phyloP scores from a whole-genome alignment of 2,797 vertebrate genomes.

The Rhabdomys pumilio region DNA sequence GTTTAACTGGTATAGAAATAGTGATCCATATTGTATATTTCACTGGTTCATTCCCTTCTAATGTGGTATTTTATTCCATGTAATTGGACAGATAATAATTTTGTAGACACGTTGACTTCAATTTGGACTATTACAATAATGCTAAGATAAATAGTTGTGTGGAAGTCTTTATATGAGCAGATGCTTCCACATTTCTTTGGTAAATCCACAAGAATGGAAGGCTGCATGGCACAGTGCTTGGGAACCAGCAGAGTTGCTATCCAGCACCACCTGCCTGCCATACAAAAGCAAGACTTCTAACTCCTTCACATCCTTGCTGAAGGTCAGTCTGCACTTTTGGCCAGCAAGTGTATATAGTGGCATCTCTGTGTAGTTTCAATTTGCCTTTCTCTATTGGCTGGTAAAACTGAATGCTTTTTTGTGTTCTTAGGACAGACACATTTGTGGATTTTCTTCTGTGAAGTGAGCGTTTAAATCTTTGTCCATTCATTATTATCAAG shows the following conservation, averaged over 20 bases:
- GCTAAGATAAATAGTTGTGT: neutral
- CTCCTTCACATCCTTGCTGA: neutral
- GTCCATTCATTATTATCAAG: neutral
- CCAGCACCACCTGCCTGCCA: too few relatives aligned
- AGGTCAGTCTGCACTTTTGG: neutral
- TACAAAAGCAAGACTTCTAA: neutral
- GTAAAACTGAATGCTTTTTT: neutral
- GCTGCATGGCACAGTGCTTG: neutral
- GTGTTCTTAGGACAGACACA: neutral
- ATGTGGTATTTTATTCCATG: neutral
- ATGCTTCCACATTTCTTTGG: neutral
- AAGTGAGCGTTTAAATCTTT: neutral
- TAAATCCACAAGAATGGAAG: neutral
- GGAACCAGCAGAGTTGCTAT: neutral
- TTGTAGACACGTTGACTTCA: neutral
- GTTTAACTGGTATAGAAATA: neutral
- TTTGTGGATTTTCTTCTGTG: neutral
- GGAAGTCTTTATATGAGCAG: neutral
- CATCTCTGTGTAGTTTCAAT: neutral
- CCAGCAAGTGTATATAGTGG: neutral
- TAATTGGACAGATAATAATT: neutral
- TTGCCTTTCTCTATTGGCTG: neutral
- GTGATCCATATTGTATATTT: neutral
- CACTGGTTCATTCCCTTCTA: neutral
- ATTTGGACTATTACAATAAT: slow-evolving; percentile 1